phyloP scores from a whole-genome alignment of 2,113 vertebrate species.

The Corythornis madagascariensis region DNA sequence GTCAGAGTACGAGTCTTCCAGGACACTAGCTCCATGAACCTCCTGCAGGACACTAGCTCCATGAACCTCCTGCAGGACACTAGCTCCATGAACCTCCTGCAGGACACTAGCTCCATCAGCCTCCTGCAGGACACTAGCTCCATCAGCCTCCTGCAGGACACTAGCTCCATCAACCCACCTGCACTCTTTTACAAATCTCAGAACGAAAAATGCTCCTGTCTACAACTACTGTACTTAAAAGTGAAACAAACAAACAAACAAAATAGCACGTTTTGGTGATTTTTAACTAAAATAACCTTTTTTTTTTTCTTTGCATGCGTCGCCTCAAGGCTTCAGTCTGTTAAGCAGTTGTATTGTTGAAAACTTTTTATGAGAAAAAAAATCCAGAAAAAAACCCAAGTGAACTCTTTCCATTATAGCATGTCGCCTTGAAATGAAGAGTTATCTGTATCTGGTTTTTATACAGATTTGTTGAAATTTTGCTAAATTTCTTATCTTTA shows the following conservation, averaged over 20 bases:
- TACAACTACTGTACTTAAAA: slow-evolving; percentile 71
- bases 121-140: slow-evolving; percentile 91
- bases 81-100: slow-evolving; percentile 82
- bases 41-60: slow-evolving; percentile 85
- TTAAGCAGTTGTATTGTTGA: slow-evolving; percentile 79
- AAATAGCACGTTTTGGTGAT: slow-evolving; percentile 85
- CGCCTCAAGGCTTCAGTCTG: slow-evolving; percentile 77
- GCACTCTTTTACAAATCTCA: slow-evolving; percentile 68
- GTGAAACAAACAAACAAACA: slow-evolving; percentile 42
- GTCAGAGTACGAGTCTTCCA: slow-evolving; percentile 91
- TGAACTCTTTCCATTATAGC: slow-evolving; percentile 86
- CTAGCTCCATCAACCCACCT: slow-evolving; percentile 84
- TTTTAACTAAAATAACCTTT: slow-evolving; percentile 77
- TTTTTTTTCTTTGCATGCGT: slow-evolving; percentile 90
- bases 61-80: slow-evolving; percentile 80
- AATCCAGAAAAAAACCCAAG: slow-evolving; percentile 51
- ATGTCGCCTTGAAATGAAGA: slow-evolving; percentile 86
- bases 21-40: slow-evolving; percentile 88
- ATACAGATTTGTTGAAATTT: slow-evolving; percentile 93
- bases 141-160: slow-evolving; percentile 82
- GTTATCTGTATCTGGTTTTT: slow-evolving; percentile 86
- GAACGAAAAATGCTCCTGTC: slow-evolving; percentile 59
- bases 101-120: not conserved
- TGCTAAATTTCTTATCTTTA: slow-evolving; percentile 96
- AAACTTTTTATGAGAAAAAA: slow-evolving; percentile 86